These are phyloP conservation scores for Karalla daura DNA, from an alignment of 2,797 vertebrate genomes.

Conservation along the genomic window DNA sequence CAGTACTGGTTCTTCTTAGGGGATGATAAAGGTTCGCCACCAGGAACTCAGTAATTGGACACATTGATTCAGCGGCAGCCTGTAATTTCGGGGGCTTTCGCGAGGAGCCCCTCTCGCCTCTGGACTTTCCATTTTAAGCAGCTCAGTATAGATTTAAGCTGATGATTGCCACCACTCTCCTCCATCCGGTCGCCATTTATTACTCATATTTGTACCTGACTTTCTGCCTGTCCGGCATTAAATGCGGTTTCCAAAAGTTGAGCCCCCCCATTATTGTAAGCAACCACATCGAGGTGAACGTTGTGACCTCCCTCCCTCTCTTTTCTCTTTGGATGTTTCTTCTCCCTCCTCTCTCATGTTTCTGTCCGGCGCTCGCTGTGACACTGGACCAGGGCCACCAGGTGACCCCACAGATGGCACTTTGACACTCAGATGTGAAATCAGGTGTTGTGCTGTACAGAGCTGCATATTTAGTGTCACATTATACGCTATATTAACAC, in stretches of 20 bases:
- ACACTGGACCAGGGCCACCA: conserved; percentile 71
- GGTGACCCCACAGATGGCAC: conserved; percentile 85
- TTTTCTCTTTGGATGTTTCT: conserved; percentile 56
- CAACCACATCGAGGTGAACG: conserved; percentile 32
- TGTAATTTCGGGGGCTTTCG: conserved; percentile 19
- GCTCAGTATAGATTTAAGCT: conserved; percentile 28
- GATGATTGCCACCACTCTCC: conserved; percentile 16
- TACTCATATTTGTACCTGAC: background rate
- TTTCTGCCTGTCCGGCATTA: conserved; percentile 3
- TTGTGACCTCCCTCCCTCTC: conserved; percentile 65
- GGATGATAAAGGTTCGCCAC: background rate
- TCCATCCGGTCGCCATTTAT: conserved; percentile 3
- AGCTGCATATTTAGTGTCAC: conserved; percentile 88
- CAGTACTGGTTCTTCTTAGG: conserved; percentile 11
- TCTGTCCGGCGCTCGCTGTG: conserved; percentile 51
- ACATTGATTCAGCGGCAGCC: conserved; percentile 20
- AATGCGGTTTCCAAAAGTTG: conserved; percentile 48
- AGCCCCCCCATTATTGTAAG: conserved; percentile 15
- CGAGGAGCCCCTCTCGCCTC: conserved; percentile 5
- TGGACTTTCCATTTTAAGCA: conserved; percentile 31
- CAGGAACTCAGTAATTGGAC: conserved; percentile 29
- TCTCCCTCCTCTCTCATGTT: conserved; percentile 41
- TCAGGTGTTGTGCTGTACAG: conserved; percentile 83
- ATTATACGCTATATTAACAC: conserved; percentile 88
- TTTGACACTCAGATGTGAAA: conserved; percentile 85